Percentiles rank a stretch among this genome's conserved stretches.
Conservation (phyloP, 1,140 invertebrate species). For the Euglossa dilemma region DNA sequence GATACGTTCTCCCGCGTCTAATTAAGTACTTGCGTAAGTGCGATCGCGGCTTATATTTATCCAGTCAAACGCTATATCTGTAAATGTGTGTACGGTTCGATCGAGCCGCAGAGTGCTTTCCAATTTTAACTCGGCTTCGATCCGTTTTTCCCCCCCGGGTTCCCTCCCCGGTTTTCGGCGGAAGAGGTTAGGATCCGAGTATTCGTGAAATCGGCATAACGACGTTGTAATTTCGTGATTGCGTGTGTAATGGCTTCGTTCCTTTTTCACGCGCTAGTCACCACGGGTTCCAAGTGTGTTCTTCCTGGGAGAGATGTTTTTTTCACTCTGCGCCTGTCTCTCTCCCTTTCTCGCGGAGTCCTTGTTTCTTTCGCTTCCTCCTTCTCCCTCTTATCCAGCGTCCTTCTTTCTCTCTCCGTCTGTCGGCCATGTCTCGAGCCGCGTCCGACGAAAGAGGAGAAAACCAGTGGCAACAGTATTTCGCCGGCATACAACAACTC, state of each 20-base stretch:
- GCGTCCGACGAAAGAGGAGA: conserved; percentile 48
- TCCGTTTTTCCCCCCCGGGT: background rate
- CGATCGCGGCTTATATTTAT: conserved; percentile 50
- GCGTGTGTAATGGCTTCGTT: conserved; percentile 37
- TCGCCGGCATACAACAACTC: conserved; percentile 65
- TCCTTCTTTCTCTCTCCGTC: background rate
- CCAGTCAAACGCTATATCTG: conserved; percentile 26
- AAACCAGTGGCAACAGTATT: conserved; percentile 57
- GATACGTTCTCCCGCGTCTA: conserved; percentile 37
- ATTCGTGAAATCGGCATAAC: conserved; percentile 12
- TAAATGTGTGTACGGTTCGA: conserved; percentile 10
- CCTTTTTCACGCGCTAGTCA: conserved; percentile 33
- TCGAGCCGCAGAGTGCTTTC: conserved; percentile 26
- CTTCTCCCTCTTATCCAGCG: background rate
- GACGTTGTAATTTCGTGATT: background rate
- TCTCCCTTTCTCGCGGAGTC: background rate
- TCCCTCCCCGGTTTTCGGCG: background rate
- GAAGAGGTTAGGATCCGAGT: background rate
- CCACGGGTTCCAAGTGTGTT: conserved; percentile 62
- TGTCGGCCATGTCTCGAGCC: background rate
- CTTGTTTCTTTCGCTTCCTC: conserved; percentile 19
- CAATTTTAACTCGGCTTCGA: conserved; percentile 40
- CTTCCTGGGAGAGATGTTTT: conserved; percentile 74
- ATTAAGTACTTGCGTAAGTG: conserved; percentile 56
- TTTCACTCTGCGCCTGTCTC: background rate